A percentile compares a stretch with the other conserved stretches of the same genome.
phyloP scores from a whole-genome alignment of 1,140 invertebrate species.

The Acyrthosiphon pisum region DNA sequence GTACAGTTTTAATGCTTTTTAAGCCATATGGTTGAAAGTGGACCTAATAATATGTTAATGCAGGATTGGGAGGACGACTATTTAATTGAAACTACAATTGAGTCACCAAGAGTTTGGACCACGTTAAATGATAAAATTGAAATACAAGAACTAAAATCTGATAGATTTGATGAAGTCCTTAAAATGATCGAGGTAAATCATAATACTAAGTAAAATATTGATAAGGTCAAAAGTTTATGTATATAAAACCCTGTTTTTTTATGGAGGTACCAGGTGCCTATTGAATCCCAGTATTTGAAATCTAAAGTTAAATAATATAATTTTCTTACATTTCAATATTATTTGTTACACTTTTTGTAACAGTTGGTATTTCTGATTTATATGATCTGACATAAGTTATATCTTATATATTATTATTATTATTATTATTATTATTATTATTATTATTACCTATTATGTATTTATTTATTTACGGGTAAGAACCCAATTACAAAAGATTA shows the following conservation, averaged over 20 bases:
- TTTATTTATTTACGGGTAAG: no score
- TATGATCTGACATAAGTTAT: no score
- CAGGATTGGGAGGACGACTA: not conserved
- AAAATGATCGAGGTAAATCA: not conserved
- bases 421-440: no score
- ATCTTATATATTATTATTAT: no score
- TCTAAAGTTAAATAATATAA: no score
- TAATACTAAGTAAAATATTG: not conserved
- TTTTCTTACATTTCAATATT: not conserved
- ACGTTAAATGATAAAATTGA: not conserved
- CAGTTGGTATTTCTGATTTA: no score
- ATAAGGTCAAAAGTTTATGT: not conserved
- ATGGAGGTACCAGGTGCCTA: no score
- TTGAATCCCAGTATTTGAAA: no score
- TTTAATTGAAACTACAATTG: constrained; percentile 4
- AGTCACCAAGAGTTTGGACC: not conserved
- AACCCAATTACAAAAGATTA: no score
- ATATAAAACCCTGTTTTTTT: not conserved
- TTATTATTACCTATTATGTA: no score
- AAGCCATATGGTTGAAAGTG: not conserved
- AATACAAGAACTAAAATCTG: not conserved
- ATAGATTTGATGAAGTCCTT: not conserved
- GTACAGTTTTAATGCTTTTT: not conserved
- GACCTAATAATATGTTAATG: not conserved
- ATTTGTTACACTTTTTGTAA: no score